phyloP scores from a whole-genome alignment of 1,140 invertebrate species.

The Drosophila carrolli region DNA sequence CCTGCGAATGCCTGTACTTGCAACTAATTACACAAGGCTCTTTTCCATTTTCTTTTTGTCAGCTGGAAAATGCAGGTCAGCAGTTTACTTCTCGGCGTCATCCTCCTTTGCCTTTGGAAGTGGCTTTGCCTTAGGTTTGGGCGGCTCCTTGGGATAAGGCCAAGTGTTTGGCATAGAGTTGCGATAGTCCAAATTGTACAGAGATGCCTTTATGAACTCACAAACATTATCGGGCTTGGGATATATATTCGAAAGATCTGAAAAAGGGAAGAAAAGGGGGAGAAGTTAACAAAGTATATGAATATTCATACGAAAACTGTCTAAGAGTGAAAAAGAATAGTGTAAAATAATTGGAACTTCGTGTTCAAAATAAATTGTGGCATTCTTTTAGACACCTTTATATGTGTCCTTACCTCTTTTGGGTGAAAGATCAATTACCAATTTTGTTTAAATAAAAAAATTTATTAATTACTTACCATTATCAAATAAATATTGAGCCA shows the following conservation, averaged over 20 bases:
- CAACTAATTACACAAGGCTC: conserved; percentile 25
- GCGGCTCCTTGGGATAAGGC: conserved; percentile 13
- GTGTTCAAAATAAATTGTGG: no score
- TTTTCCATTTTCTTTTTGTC: no score
- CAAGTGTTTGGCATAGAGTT: conserved; percentile 28
- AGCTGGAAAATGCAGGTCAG: conserved; percentile 22
- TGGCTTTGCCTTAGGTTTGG: no score
- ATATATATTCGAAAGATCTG: conserved; percentile 27
- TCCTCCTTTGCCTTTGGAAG: background rate
- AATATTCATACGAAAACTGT: no score
- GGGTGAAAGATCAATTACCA: no score
- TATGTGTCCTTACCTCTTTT: no score
- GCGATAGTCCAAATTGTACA: conserved; percentile 25
- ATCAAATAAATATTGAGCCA: conserved; percentile 94
- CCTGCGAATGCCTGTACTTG: background rate
- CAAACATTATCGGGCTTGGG: conserved; percentile 18
- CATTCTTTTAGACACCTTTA: no score
- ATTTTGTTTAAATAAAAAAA: no score
- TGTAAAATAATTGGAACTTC: no score
- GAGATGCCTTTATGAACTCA: background rate
- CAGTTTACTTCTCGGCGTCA: background rate
- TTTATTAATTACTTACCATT: conserved; percentile 24
- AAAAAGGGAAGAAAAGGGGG: background rate
- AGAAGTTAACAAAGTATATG: no score
- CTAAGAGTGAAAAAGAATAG: no score